phyloP scores from a whole-genome alignment of 2,113 vertebrate species.

The Pontoporia blainvillei region DNA sequence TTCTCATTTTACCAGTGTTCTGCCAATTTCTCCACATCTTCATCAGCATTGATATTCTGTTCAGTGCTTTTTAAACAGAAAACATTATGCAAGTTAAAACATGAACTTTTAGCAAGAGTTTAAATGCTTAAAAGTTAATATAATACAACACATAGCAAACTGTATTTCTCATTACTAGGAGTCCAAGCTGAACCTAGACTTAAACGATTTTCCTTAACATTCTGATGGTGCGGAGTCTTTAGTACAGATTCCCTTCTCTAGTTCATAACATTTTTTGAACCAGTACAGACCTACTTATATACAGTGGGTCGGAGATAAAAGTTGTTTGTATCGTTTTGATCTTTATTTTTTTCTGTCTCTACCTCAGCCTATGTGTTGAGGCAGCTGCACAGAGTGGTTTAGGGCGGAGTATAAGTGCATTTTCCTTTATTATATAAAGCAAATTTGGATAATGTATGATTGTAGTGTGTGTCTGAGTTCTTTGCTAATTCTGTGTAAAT shows the following conservation, averaged over 20 bases:
- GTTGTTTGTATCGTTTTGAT: not conserved
- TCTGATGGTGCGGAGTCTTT: not conserved
- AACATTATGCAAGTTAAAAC: not conserved
- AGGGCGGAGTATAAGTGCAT: not conserved
- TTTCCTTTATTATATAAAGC: not conserved
- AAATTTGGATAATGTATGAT: not conserved
- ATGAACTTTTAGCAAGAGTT: not conserved
- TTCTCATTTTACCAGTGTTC: not conserved
- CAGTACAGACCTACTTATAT: not conserved
- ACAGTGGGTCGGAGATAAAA: not conserved
- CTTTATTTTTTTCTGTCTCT: not conserved
- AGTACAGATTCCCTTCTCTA: not conserved
- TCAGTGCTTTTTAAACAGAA: conserved; percentile 23
- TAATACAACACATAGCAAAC: not conserved
- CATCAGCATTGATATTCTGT: not conserved
- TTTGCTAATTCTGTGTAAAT: conserved; percentile 54
- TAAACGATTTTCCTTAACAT: not conserved
- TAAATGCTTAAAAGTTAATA: conserved; percentile 1
- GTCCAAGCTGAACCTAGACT: not conserved
- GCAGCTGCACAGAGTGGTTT: not conserved
- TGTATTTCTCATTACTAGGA: not conserved
- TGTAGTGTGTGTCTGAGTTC: not conserved
- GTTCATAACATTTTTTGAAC: not conserved
- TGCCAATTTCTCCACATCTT: not conserved
- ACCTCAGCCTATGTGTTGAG: not conserved